These are phyloP conservation scores for Dipodomys stephensi DNA, from an alignment of 2,113 vertebrate species.

Conservation along the genomic window DNA sequence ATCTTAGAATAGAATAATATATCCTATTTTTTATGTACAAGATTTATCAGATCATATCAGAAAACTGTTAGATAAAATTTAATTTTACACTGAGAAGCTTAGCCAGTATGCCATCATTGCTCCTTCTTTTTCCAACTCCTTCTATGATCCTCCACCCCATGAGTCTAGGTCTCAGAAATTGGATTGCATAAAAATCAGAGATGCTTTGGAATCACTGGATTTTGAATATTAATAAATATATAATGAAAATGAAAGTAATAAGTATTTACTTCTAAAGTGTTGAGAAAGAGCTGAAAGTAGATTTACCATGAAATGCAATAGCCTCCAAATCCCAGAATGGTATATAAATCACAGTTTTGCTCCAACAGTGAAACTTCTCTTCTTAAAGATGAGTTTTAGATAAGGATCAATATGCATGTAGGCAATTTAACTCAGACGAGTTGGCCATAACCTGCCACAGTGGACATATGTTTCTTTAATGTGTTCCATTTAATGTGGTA, in stretches of 20 bases:
- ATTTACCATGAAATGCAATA: not conserved
- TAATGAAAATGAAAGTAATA: not conserved
- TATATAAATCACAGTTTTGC: slow-evolving; percentile 19
- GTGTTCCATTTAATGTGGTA: slow-evolving; percentile 14
- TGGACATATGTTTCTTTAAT: slow-evolving; percentile 61
- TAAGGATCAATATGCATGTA: slow-evolving; percentile 65
- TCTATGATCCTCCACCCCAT: not conserved
- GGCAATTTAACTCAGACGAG: slow-evolving; percentile 56
- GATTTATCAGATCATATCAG: not conserved
- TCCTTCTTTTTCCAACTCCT: not conserved
- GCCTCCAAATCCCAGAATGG: not conserved
- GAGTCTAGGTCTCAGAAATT: not conserved
- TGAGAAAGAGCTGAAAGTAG: not conserved
- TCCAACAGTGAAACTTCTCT: not conserved
- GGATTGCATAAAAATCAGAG: not conserved
- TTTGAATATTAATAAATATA: not conserved
- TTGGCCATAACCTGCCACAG: slow-evolving; percentile 42
- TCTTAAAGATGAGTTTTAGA: slow-evolving; percentile 57
- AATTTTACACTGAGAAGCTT: not conserved
- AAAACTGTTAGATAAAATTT: not conserved
- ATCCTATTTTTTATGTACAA: not conserved
- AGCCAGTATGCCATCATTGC: not conserved
- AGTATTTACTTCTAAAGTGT: not conserved
- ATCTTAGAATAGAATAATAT: not conserved
- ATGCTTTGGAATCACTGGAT: not conserved